Conservation (phyloP, 1,140 invertebrate species). For the Rhynchophorus ferrugineus region DNA sequence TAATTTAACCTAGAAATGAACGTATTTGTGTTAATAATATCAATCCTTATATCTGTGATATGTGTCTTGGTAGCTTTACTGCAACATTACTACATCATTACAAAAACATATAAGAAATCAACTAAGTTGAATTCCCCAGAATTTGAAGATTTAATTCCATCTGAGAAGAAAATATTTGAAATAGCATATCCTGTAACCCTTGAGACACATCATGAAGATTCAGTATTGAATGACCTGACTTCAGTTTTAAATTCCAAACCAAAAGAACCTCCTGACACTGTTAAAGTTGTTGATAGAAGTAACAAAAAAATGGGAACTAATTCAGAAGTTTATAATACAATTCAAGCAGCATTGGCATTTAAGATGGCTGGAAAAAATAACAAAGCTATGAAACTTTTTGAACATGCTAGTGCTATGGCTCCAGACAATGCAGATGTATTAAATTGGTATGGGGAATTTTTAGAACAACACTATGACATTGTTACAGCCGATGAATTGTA, state of each 20-base stretch:
- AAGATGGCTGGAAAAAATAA: constrained; percentile 71
- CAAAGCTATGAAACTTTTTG: constrained; percentile 81
- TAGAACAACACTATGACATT: constrained; percentile 82
- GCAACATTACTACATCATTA: constrained; percentile 35
- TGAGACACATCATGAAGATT: constrained; percentile 20
- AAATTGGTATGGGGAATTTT: constrained; percentile 87
- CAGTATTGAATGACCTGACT: constrained; percentile 27
- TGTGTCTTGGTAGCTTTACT: constrained; percentile 36
- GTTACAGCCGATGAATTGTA: constrained; percentile 87
- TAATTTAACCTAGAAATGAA: constrained; percentile 17
- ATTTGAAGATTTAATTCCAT: constrained; percentile 38
- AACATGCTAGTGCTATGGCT: constrained; percentile 82
- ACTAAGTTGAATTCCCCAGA: constrained; percentile 28
- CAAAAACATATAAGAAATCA: constrained; percentile 28
- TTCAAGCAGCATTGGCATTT: constrained; percentile 79
- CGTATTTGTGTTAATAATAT: constrained; percentile 26
- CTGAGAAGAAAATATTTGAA: constrained; percentile 18
- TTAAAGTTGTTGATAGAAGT: constrained; percentile 7
- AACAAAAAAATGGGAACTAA: constrained; percentile 29
- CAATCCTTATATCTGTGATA: constrained; percentile 35
- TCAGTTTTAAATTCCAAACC: constrained; percentile 23
- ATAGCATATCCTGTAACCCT: constrained; percentile 19
- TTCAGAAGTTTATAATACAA: constrained; percentile 71
- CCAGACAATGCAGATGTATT: constrained; percentile 89
- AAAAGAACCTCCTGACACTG: constrained; percentile 9